Percentiles rank a stretch among this genome's conserved stretches.
Conservation (phyloP, 2,888 invertebrate species). For the Dysmachus trigonus region DNA sequence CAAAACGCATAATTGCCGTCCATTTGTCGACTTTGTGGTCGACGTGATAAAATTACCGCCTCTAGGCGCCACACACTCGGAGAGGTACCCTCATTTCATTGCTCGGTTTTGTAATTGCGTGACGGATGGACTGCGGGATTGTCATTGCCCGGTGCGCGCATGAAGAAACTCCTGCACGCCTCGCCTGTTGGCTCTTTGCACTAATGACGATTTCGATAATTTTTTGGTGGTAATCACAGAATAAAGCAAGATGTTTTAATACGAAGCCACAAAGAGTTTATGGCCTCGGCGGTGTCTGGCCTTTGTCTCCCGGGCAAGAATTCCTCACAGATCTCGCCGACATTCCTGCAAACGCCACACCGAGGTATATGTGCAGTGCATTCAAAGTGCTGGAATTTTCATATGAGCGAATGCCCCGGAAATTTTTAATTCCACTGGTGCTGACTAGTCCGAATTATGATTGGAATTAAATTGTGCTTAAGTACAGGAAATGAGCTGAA, state of each 20-base stretch:
- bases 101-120: constrained; percentile 29
- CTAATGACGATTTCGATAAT: constrained; percentile 35
- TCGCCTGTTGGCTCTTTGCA: neutral
- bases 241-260: constrained; percentile 17
- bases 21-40: constrained; percentile 43
- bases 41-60: constrained; percentile 46
- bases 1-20: constrained; percentile 43
- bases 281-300: neutral
- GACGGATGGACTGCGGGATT: constrained; percentile 17
- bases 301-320: neutral
- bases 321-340: constrained; percentile 33
- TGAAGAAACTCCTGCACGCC: neutral
- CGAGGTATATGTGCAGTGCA: constrained; percentile 7
- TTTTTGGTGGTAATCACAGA: constrained; percentile 30
- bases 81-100: constrained; percentile 15
- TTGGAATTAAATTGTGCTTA: constrained; percentile 38
- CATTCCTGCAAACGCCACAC: constrained; percentile 32
- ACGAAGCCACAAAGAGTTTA: constrained; percentile 2
- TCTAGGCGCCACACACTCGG: constrained; percentile 41
- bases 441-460: neutral
- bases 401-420: constrained; percentile 22
- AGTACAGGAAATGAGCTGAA: constrained; percentile 39
- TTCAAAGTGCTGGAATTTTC: constrained; percentile 10
- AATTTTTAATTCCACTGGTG: constrained; percentile 29
- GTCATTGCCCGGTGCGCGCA: neutral